Percentiles rank a stretch among this genome's conserved stretches.
phyloP scores from a whole-genome alignment of 2,797 vertebrate genomes.

The Danio tinwini region DNA sequence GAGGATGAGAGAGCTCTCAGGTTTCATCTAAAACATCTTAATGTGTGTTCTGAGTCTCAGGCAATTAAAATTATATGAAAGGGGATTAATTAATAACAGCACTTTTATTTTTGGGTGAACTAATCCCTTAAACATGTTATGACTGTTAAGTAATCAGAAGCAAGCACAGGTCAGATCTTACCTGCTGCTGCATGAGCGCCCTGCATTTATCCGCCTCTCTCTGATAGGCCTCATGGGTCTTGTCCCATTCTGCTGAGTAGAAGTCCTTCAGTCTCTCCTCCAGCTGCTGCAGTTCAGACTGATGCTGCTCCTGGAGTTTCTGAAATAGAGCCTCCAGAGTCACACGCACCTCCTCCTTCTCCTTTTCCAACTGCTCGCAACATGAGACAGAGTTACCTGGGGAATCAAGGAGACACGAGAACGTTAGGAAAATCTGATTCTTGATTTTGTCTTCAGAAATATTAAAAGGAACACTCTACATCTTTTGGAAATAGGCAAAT shows the following conservation, averaged over 20 bases:
- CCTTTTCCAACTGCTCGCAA: conserved; percentile 85
- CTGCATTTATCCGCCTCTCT: conserved; percentile 90
- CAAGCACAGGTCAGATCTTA: conserved; percentile 60
- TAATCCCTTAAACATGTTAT: too few relatives aligned
- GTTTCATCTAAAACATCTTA: too few relatives aligned
- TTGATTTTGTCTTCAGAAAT: background rate
- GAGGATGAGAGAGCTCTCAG: too few relatives aligned
- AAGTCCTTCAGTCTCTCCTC: conserved; percentile 89
- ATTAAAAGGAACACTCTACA: background rate
- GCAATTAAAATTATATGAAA: too few relatives aligned
- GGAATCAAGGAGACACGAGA: background rate
- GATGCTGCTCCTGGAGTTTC: conserved; percentile 85
- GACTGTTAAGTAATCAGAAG: background rate
- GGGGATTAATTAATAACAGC: too few relatives aligned
- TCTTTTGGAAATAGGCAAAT: too few relatives aligned
- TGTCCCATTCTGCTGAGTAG: conserved; percentile 91
- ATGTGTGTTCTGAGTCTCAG: too few relatives aligned
- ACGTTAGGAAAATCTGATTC: background rate
- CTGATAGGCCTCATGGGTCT: conserved; percentile 88
- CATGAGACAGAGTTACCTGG: conserved; percentile 80
- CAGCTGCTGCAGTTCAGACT: conserved; percentile 83
- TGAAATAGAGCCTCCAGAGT: conserved; percentile 82
- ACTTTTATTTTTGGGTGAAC: too few relatives aligned
- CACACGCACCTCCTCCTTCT: conserved; percentile 82
- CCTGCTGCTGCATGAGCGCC: conserved; percentile 88